Conservation (phyloP, 2,113 vertebrate species). For the Vulpes vulpes region DNA sequence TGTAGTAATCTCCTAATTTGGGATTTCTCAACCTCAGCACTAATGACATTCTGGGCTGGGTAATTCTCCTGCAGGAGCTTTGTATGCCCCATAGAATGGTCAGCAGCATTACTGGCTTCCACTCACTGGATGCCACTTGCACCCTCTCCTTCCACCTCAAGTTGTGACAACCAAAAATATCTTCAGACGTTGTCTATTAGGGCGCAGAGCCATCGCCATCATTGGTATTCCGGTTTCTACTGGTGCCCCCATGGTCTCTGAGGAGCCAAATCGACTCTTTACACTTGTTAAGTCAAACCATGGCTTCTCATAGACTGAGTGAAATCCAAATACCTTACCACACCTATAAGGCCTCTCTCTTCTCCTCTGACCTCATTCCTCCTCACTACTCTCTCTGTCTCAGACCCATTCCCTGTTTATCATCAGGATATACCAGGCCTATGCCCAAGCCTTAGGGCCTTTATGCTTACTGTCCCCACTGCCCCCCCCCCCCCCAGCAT, state of each 20-base stretch:
- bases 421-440: background rate
- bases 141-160: background rate
- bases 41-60: background rate
- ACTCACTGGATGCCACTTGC: background rate
- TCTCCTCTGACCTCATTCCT: background rate
- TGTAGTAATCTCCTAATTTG: background rate
- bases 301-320: background rate
- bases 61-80: background rate
- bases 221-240: background rate
- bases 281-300: no score
- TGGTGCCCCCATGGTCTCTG: background rate
- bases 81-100: no score
- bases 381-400: no score
- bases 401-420: background rate
- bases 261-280: background rate
- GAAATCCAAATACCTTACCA: background rate
- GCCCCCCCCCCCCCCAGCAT: no score
- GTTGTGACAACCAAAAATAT: background rate
- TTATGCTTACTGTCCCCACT: rapidly evolving
- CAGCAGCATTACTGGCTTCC: no score
- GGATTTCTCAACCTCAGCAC: background rate
- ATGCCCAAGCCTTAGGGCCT: rapidly evolving
- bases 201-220: rapidly evolving
- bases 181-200: background rate
- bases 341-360: background rate